Percentiles rank a stretch among this genome's conserved stretches.
phyloP scores from a whole-genome alignment of 2,797 vertebrate genomes.

The Pseudochromis fuscus region DNA sequence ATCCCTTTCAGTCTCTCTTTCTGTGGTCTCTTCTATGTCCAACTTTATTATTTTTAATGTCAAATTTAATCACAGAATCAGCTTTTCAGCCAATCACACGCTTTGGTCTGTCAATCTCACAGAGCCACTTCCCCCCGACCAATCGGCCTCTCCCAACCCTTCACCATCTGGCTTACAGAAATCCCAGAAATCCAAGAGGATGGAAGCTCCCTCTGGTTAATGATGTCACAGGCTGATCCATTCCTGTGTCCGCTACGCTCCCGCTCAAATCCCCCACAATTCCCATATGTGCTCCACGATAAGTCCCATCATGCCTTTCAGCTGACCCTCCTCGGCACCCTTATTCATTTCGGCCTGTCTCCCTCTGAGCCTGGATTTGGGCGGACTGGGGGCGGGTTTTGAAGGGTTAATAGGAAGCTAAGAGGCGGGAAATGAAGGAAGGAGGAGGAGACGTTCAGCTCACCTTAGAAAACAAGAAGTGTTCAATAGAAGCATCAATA shows the following conservation, averaged over 20 bases:
- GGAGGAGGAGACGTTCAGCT: slow-evolving; percentile 51
- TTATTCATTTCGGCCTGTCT: slow-evolving; percentile 65
- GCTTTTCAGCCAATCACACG: slow-evolving; percentile 38
- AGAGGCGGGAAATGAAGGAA: slow-evolving; percentile 53
- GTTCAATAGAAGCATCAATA: slow-evolving; percentile 33
- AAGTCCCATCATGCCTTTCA: slow-evolving; percentile 84
- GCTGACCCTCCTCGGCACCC: slow-evolving; percentile 74
- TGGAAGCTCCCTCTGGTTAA: slow-evolving; percentile 83
- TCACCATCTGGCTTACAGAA: slow-evolving; percentile 78
- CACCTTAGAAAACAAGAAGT: slow-evolving; percentile 58
- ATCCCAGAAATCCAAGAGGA: slow-evolving; percentile 79
- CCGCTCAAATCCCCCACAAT: slow-evolving; percentile 75
- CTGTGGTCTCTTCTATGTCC: neutral
- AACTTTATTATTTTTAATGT: slow-evolving; percentile 37
- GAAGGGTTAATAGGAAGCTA: slow-evolving; percentile 78
- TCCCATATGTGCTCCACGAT: slow-evolving; percentile 82
- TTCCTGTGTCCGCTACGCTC: slow-evolving; percentile 78
- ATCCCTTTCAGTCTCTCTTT: neutral
- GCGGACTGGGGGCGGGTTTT: slow-evolving; percentile 57
- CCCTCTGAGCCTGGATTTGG: slow-evolving; percentile 68
- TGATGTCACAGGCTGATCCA: slow-evolving; percentile 86
- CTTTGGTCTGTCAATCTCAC: slow-evolving; percentile 19
- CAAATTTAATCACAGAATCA: slow-evolving; percentile 38
- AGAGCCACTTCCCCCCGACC: slow-evolving; percentile 31
- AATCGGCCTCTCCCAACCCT: slow-evolving; percentile 51